Conservation (phyloP, 37 sponge, comb jelly and placozoan species). For the Halisarca cf. caerulea region DNA sequence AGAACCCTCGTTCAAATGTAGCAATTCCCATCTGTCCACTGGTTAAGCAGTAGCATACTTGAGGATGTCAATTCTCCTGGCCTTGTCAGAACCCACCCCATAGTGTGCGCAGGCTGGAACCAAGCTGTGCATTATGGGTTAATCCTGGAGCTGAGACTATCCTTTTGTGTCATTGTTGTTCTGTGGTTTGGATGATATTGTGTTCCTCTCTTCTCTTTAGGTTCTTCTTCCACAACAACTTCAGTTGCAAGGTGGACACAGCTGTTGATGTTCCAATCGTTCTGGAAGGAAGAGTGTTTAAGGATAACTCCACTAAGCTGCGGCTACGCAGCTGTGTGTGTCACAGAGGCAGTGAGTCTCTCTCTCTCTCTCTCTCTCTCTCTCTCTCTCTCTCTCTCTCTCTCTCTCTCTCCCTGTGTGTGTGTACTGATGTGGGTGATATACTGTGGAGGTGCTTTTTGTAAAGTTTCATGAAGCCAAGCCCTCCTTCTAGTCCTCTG, state of each 20-base stretch:
- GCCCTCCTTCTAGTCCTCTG: background rate
- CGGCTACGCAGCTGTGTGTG: conserved; percentile 60
- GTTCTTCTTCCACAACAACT: conserved; percentile 65
- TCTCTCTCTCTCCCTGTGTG: too few relatives aligned
- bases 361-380: conserved; percentile 5
- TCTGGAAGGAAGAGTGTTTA: background rate
- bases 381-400: conserved; percentile 19
- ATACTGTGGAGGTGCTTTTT: too few relatives aligned
- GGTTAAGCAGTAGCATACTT: too few relatives aligned
- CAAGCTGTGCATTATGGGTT: too few relatives aligned
- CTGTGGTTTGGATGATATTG: background rate
- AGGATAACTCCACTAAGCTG: conserved; percentile 19
- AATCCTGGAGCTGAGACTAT: too few relatives aligned
- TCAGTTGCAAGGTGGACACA: conserved; percentile 62
- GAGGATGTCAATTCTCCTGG: too few relatives aligned
- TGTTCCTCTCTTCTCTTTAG: conserved; percentile 23
- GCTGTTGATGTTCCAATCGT: conserved; percentile 53
- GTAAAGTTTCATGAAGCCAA: background rate
- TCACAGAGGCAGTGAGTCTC: conserved; percentile 71
- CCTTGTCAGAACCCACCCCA: too few relatives aligned
- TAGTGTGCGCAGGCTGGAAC: too few relatives aligned
- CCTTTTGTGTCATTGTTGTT: too few relatives aligned
- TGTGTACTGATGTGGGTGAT: too few relatives aligned
- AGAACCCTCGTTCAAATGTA: background rate
- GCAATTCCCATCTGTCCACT: too few relatives aligned